phyloP scores from a whole-genome alignment of 2,888 invertebrate species.

The Dorcus parallelipipedus region DNA sequence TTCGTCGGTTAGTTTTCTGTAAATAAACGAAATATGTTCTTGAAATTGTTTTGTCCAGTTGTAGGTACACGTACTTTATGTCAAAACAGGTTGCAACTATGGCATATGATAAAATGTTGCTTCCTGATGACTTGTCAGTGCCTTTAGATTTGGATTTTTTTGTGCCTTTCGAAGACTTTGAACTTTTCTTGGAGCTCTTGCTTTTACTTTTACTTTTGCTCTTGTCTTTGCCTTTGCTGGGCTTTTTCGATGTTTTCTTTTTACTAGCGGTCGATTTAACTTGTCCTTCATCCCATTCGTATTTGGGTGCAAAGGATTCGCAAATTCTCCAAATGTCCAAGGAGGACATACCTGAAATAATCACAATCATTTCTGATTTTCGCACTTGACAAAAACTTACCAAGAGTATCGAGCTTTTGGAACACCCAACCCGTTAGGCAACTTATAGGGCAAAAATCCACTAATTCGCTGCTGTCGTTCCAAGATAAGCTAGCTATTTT shows the following conservation, averaged over 20 bases:
- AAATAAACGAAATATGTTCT: constrained; percentile 1
- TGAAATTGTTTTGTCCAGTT: too few relatives aligned
- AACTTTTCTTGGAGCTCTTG: not conserved
- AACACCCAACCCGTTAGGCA: constrained; percentile 50
- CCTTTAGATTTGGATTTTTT: constrained; percentile 13
- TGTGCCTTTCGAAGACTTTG: constrained; percentile 1
- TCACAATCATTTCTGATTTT: not conserved
- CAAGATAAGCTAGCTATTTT: constrained; percentile 48
- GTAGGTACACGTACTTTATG: constrained; percentile 6
- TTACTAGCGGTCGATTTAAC: not conserved
- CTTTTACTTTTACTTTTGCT: constrained; percentile 1
- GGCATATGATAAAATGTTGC: constrained; percentile 18
- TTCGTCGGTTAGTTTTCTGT: constrained; percentile 19
- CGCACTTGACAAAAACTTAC: constrained; percentile 16
- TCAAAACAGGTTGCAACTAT: constrained; percentile 28
- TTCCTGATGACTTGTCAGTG: constrained; percentile 10
- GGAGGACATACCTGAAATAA: constrained; percentile 4
- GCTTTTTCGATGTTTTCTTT: constrained; percentile 3
- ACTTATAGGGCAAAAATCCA: constrained; percentile 48
- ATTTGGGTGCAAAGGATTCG: constrained; percentile 21
- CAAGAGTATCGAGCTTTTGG: constrained; percentile 31
- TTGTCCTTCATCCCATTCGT: constrained; percentile 28
- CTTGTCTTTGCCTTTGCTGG: not conserved
- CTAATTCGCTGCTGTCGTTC: constrained; percentile 38
- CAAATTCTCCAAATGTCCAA: constrained; percentile 37